A percentile compares a stretch with the other conserved stretches of the same genome.
Conservation (phyloP, 2,888 invertebrate genomes). For the Rutpela maculata region DNA sequence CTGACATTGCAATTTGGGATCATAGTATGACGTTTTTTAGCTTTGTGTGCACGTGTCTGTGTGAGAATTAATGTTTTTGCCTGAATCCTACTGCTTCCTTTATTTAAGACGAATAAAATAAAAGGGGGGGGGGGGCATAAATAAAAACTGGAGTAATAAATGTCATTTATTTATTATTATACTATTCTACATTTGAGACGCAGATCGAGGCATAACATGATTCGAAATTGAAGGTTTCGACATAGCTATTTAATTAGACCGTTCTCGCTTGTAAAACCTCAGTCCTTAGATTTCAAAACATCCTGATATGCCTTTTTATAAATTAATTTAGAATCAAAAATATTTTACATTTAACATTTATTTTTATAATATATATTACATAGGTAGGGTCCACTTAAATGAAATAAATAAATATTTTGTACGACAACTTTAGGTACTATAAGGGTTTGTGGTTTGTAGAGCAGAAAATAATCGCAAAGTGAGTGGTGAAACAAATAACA, state of each 20-base stretch:
- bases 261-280: neutral
- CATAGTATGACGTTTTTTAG: too few relatives aligned
- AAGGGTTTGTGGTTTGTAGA: slow-evolving; percentile 1
- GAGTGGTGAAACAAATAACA: neutral
- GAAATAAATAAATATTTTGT: slow-evolving; percentile 2
- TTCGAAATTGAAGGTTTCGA: slow-evolving; percentile 11
- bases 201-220: slow-evolving; percentile 10
- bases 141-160: slow-evolving; percentile 25
- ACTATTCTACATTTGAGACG: slow-evolving; percentile 25
- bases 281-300: neutral
- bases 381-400: slow-evolving; percentile 6
- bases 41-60: too few relatives aligned
- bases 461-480: neutral
- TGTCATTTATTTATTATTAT: slow-evolving; percentile 36
- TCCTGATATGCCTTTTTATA: slow-evolving; percentile 30
- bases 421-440: slow-evolving; percentile 14
- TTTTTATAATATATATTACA: slow-evolving; percentile 28
- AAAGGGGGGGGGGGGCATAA: too few relatives aligned
- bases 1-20: too few relatives aligned
- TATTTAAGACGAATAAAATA: too few relatives aligned
- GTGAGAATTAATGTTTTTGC: too few relatives aligned
- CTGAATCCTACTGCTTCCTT: too few relatives aligned
- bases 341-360: slow-evolving; percentile 37
- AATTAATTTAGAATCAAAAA: slow-evolving; percentile 35
- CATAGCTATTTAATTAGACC: neutral